phyloP scores from a whole-genome alignment of 2,797 vertebrate genomes.

The Phylloscopus collybita region DNA sequence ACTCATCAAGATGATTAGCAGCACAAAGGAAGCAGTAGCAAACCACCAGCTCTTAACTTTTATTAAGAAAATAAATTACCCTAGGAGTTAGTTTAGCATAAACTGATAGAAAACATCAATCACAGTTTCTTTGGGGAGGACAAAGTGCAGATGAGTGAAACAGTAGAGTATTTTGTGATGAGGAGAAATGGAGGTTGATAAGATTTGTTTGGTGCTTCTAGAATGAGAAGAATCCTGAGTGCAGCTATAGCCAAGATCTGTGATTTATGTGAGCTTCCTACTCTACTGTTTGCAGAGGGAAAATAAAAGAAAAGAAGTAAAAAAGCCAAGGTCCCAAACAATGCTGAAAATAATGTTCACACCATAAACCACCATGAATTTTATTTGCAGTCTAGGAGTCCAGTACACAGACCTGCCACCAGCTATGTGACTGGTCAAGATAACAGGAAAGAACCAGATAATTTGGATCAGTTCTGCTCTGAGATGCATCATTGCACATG shows the following conservation, averaged over 20 bases:
- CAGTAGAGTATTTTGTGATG: neutral
- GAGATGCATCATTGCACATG: neutral
- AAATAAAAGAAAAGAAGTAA: neutral
- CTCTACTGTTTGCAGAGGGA: neutral
- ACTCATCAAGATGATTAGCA: slow-evolving; percentile 50
- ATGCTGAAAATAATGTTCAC: neutral
- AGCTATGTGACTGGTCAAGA: neutral
- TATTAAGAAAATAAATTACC: slow-evolving; percentile 69
- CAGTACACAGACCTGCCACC: neutral
- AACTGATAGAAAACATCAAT: slow-evolving; percentile 65
- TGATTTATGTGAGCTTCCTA: neutral
- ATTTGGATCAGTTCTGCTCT: neutral
- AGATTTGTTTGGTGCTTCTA: neutral
- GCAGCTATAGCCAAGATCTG: neutral
- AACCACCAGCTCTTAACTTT: slow-evolving; percentile 56
- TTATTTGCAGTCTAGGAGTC: neutral
- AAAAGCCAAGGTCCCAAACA: neutral
- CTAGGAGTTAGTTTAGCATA: slow-evolving; percentile 30
- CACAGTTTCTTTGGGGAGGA: slow-evolving; percentile 32
- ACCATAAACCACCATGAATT: neutral
- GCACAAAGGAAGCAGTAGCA: neutral
- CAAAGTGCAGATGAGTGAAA: neutral
- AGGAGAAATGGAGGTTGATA: neutral
- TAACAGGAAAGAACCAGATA: neutral
- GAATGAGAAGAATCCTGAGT: neutral